Evolutionary conservation across 2,113 vertebrate genomes (phyloP).

Genomic region (Syngnathoides biaculeatus): DNA sequence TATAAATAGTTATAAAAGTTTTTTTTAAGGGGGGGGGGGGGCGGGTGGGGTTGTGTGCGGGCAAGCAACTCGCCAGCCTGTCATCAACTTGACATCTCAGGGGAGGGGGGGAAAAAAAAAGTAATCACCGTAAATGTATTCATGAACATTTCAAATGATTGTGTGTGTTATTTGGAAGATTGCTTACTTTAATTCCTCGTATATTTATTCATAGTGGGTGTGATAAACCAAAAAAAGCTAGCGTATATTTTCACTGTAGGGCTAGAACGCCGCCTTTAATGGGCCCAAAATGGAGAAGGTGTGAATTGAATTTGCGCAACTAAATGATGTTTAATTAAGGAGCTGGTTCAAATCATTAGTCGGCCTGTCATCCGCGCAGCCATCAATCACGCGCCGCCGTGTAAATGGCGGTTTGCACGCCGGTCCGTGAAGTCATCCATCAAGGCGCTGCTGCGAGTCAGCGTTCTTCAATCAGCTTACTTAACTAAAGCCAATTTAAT

Average conservation of each 20-base stretch:
- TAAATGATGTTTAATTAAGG: constrained; percentile 75
- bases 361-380: constrained; percentile 52
- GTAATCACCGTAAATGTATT: constrained; percentile 55
- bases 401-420: constrained; percentile 50
- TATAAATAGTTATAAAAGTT: background rate
- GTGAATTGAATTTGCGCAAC: constrained; percentile 47
- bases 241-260: background rate
- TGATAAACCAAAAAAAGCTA: background rate
- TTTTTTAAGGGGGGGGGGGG: too few species aligned
- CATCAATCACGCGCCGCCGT: constrained; percentile 62
- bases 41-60: background rate
- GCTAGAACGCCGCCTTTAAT: background rate
- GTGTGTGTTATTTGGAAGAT: constrained; percentile 19
- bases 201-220: constrained; percentile 19
- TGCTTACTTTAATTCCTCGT: constrained; percentile 17
- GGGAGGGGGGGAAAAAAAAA: too few species aligned
- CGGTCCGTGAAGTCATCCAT: constrained; percentile 55
- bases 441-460: constrained; percentile 52
- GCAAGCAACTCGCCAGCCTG: background rate
- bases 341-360: constrained; percentile 68
- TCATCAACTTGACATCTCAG: background rate
- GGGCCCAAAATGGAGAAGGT: background rate
- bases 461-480: constrained; percentile 44
- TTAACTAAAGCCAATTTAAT: constrained; percentile 31
- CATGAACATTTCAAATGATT: constrained; percentile 26